Evolutionary conservation across 1,140 invertebrate species (phyloP), one percentile per base, ranked within the genome.

Genomic region (Trichonephila clavipes): DNA sequence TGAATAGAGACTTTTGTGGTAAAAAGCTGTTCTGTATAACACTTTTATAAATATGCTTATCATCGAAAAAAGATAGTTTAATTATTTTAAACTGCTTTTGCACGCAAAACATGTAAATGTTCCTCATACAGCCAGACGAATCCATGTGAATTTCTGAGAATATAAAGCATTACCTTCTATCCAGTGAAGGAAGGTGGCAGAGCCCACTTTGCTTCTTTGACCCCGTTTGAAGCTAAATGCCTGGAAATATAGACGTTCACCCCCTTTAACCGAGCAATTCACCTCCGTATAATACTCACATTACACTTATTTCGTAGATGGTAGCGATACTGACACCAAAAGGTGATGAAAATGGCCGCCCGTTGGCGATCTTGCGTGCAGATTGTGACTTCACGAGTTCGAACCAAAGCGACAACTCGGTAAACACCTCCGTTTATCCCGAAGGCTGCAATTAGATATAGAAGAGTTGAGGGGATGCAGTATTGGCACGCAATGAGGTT

Each of bases 311-410:
- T 21, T 88, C 59, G 28, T 34, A 16, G 91, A 87, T 92, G 61
- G 40, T 40, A 34, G 34, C 28, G 91, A 86, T 92, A 87, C 64
- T 62, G 83, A 92, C 83, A 92, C 91, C 66, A 58, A 28, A 44
- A 88, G 85, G 86, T 93, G 86, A 40, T 51, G 85, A 87, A 88
- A 93, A 18, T 28, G 24, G 28, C 72, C 28, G 69, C 72, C 69
- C 19, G 21, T 83, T 44, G 44, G 40, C 34, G 92, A 93, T 93
- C 18, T 28, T 62, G 66, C 86, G 92, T 88, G 85, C 92, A 93
- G 92, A 93, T 93, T 88, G 16, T 62, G 85, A 93, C 85, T 62
- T 93, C 92, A 93, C 92, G 92, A 93, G 40, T 59, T 87, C 28
- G 40, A 61, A 83, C 19, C 40, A 24, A 34, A 28, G 16, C 34